These are phyloP conservation scores for Bufotes viridis DNA, from an alignment of 2,797 vertebrate species.

Conservation along the genomic window DNA sequence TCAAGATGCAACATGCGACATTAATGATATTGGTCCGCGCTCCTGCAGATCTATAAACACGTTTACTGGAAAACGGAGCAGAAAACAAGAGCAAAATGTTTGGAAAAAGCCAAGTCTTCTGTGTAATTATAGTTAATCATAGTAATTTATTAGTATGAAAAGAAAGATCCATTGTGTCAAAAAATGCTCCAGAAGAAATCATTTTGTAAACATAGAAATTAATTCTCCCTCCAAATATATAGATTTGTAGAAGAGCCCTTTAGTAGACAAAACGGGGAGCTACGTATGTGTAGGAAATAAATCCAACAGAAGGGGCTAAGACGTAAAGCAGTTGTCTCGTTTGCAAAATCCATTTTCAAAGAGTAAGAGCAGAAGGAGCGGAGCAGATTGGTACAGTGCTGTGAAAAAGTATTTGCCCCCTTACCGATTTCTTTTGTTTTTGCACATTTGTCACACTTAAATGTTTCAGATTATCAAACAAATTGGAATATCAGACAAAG, in stretches of 20 bases:
- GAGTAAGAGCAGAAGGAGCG: too few relatives aligned
- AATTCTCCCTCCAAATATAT: background rate
- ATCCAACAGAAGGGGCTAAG: background rate
- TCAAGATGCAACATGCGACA: background rate
- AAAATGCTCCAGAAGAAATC: conserved; percentile 7
- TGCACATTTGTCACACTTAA: too few relatives aligned
- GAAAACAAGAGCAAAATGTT: background rate
- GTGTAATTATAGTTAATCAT: conserved; percentile 41
- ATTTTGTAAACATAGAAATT: conserved; percentile 22
- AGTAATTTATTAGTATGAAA: conserved; percentile 19
- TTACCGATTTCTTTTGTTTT: too few relatives aligned
- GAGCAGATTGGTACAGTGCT: too few relatives aligned
- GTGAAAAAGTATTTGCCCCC: too few relatives aligned
- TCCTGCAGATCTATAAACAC: background rate
- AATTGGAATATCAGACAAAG: too few relatives aligned
- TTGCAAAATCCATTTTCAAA: background rate
- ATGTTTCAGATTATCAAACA: too few relatives aligned
- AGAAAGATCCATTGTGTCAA: conserved; percentile 16
- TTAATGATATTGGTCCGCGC: conserved; percentile 1
- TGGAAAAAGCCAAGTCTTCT: conserved; percentile 17
- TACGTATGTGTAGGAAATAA: background rate
- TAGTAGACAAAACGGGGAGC: background rate
- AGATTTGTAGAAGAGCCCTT: background rate
- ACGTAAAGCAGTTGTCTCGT: background rate
- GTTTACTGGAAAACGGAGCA: background rate